These are phyloP conservation scores for Schizopygopsis malacanthus DNA, from an alignment of 2,797 vertebrate genomes.

Conservation along the genomic window DNA sequence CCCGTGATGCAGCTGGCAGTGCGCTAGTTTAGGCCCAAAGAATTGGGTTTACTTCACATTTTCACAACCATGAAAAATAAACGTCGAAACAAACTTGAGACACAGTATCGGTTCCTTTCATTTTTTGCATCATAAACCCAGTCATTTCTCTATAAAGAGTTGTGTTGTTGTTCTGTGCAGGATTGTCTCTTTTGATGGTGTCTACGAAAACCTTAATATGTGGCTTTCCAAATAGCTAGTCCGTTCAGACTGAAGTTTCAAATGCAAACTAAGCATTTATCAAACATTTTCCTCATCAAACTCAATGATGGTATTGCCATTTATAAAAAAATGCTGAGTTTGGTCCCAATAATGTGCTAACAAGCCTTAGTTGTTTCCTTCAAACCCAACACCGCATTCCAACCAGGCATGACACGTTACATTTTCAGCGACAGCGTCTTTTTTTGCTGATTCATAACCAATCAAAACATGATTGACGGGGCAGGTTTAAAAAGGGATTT, in stretches of 20 bases:
- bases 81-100: constrained; percentile 55
- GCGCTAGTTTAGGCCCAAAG: constrained; percentile 61
- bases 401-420: constrained; percentile 1
- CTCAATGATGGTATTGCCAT: constrained; percentile 33
- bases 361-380: constrained; percentile 5
- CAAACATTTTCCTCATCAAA: constrained; percentile 30
- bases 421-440: too few relatives aligned
- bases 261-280: constrained; percentile 31
- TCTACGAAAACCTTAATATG: neutral
- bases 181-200: constrained; percentile 70
- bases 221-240: constrained; percentile 8
- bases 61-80: constrained; percentile 61
- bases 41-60: constrained; percentile 59
- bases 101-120: constrained; percentile 50
- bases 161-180: constrained; percentile 53
- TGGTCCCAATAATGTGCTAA: constrained; percentile 43
- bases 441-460: neutral
- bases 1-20: constrained; percentile 56
- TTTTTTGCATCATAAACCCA: constrained; percentile 50
- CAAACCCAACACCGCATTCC: neutral
- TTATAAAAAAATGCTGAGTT: constrained; percentile 33
- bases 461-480: neutral
- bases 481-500: neutral
- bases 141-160: constrained; percentile 40
- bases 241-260: constrained; percentile 14